Evolutionary conservation across 2,888 invertebrate species (phyloP).

Genomic region (Marasmarcha lunaedactyla): DNA sequence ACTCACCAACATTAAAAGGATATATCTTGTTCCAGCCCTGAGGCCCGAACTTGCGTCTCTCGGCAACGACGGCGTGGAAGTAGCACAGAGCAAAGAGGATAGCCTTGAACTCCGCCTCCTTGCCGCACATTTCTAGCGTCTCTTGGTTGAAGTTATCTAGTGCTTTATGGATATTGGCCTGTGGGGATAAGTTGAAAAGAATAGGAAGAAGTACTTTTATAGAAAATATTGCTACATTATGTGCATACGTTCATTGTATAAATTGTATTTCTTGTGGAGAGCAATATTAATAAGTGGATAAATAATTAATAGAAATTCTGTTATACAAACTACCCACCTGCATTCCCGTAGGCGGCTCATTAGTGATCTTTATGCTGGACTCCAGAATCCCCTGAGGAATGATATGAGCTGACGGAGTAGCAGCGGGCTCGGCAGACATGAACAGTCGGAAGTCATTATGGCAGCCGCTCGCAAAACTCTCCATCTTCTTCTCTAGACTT

Average conservation of each 20-base stretch:
- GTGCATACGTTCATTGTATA: too few species aligned
- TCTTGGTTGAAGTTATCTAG: conserved; percentile 95
- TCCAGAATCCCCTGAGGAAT: conserved; percentile 97
- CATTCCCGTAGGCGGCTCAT: conserved; percentile 98
- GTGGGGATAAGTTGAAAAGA: too few species aligned
- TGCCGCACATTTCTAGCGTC: conserved; percentile 94
- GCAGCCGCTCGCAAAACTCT: conserved; percentile 83
- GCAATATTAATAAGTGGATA: too few species aligned
- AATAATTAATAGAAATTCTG: too few species aligned
- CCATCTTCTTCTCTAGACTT: conserved; percentile 90
- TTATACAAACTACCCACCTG: too few species aligned
- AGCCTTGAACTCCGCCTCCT: conserved; percentile 96
- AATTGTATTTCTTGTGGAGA: too few species aligned
- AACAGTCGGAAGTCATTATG: conserved; percentile 88
- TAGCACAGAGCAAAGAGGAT: conserved; percentile 94
- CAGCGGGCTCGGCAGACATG: conserved; percentile 95
- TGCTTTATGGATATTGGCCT: conserved; percentile 95
- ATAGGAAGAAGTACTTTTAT: too few species aligned
- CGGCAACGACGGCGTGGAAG: conserved; percentile 96
- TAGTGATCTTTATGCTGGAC: conserved; percentile 96
- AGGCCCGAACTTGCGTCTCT: conserved; percentile 93
- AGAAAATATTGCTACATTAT: too few species aligned
- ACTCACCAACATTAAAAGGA: conserved; percentile 91
- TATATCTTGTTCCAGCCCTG: conserved; percentile 97
- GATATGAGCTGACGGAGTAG: conserved; percentile 87